Evolutionary conservation across 2,888 invertebrate genomes (phyloP).

Genomic region (Lasioglossum pauxillum): DNA sequence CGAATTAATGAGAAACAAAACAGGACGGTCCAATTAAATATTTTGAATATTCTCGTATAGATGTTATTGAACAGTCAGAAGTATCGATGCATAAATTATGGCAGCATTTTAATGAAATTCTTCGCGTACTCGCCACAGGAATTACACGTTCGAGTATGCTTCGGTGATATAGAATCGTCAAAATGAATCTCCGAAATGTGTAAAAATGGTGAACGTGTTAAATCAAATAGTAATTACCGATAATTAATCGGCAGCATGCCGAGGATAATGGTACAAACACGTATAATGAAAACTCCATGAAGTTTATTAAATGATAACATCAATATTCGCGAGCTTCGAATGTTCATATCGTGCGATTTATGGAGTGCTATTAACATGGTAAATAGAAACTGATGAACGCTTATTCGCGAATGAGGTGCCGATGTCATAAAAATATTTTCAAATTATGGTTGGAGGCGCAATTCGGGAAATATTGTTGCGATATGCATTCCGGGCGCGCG

Average conservation of each 20-base stretch:
- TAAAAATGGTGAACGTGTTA: background rate
- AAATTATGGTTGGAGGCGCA: background rate
- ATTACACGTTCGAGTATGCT: background rate
- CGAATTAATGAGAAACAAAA: background rate
- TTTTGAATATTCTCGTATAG: background rate
- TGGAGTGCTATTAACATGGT: background rate
- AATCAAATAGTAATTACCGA: background rate
- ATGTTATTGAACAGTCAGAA: background rate
- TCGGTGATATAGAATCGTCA: background rate
- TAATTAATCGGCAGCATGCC: background rate
- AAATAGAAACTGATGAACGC: constrained; percentile 5
- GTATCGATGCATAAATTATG: background rate
- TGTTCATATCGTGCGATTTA: background rate
- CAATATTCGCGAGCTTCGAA: background rate
- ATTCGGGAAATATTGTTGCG: background rate
- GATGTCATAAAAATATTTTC: background rate
- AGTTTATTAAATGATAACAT: background rate
- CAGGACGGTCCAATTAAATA: background rate
- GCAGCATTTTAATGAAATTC: background rate
- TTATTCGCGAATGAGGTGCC: background rate
- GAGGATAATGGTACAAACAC: background rate
- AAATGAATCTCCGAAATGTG: background rate
- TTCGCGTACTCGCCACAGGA: background rate
- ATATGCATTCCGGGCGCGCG: background rate
- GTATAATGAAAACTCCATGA: background rate